Evolutionary conservation across 2,888 invertebrate species (phyloP).

Genomic region (Pycnomerus fuliginosus): DNA sequence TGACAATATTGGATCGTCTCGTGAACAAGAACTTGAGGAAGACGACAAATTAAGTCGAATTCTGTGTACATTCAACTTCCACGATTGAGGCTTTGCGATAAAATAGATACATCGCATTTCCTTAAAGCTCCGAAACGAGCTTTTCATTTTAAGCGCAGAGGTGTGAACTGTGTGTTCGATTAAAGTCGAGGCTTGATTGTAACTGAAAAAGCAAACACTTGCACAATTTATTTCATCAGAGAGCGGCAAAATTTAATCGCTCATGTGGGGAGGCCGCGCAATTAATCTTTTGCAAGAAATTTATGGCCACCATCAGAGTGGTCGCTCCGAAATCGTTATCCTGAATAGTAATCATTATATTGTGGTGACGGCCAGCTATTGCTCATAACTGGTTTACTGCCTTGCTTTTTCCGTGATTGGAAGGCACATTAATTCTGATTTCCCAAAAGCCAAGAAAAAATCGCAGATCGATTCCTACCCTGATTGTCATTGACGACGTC

Average conservation of each 20-base stretch:
- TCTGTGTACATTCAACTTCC: no score
- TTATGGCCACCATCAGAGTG: slow-evolving; percentile 32
- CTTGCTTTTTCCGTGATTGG: slow-evolving; percentile 3
- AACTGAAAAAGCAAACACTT: slow-evolving; percentile 36
- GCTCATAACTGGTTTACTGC: slow-evolving; percentile 16
- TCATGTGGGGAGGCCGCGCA: slow-evolving; percentile 38
- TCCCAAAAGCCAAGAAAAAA: no score
- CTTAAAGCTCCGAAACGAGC: slow-evolving; percentile 11
- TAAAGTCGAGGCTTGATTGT: slow-evolving; percentile 33
- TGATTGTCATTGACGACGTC: no score
- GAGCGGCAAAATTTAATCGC: slow-evolving; percentile 39
- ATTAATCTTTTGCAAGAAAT: slow-evolving; percentile 38
- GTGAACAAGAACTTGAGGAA: slow-evolving; percentile 7
- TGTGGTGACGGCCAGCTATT: slow-evolving; percentile 23
- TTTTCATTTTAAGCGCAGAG: slow-evolving; percentile 5
- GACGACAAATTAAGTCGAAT: slow-evolving; percentile 15
- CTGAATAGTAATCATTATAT: slow-evolving; percentile 36
- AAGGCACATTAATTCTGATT: slow-evolving; percentile 5
- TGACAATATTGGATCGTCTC: slow-evolving; percentile 6
- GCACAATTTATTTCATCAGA: slow-evolving; percentile 33
- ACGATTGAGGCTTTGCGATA: no score
- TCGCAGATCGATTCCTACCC: no score
- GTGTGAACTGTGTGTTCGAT: slow-evolving; percentile 26
- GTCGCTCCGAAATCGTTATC: slow-evolving; percentile 29
- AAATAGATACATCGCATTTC: slow-evolving; percentile 14